Evolutionary conservation across 2,888 invertebrate species (phyloP).

Genomic region (Morpho deidamia): DNA sequence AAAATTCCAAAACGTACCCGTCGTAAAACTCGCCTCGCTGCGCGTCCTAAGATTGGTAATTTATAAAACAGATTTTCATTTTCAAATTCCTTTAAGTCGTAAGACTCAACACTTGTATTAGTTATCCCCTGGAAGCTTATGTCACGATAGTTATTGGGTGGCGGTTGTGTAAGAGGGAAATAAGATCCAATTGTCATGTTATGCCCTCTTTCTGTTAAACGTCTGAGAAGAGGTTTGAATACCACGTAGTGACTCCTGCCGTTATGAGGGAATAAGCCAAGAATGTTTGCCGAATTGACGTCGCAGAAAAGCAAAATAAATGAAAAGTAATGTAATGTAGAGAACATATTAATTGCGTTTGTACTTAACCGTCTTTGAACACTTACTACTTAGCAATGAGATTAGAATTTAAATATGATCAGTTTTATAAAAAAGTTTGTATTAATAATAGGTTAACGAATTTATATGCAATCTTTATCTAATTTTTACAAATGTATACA

Average conservation of each 20-base stretch:
- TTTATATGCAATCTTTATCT: no score
- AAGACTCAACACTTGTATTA: background rate
- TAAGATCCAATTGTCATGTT: constrained; percentile 67
- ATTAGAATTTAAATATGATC: no score
- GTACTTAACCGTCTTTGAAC: no score
- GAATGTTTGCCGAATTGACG: constrained; percentile 26
- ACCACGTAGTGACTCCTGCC: constrained; percentile 74
- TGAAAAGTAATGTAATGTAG: no score
- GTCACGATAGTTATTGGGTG: background rate
- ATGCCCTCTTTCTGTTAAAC: constrained; percentile 64
- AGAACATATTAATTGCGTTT: no score
- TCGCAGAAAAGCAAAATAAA: no score
- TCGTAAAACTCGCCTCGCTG: background rate
- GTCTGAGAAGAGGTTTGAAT: constrained; percentile 57
- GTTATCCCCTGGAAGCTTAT: background rate
- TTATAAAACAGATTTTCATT: background rate
- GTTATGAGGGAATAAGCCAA: constrained; percentile 64
- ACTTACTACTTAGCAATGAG: no score
- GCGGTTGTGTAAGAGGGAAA: constrained; percentile 41
- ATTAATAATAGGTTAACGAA: no score
- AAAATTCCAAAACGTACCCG: background rate
- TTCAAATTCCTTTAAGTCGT: background rate
- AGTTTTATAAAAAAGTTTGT: no score
- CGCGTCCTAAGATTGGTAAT: background rate
- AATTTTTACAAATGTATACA: no score